Evolutionary conservation across 2,797 vertebrate genomes (phyloP).

Genomic region (Enteromius trimaculatus): DNA sequence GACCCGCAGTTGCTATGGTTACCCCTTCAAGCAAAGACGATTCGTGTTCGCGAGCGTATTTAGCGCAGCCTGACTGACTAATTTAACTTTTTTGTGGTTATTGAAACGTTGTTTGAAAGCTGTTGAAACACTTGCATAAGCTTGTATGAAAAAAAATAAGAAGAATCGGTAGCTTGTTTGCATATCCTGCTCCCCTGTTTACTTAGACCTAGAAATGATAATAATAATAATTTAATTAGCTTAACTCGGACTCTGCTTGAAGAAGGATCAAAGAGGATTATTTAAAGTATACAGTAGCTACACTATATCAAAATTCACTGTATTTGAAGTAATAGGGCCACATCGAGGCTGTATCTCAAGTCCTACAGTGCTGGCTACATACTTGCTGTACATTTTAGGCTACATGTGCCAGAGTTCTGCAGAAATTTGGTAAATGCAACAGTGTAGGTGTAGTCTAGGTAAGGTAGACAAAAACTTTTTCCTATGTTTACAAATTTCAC

Average conservation of each 20-base stretch:
- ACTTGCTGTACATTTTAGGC: background rate
- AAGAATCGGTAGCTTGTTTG: background rate
- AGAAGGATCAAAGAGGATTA: background rate
- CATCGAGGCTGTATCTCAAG: background rate
- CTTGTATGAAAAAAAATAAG: background rate
- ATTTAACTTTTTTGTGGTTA: background rate
- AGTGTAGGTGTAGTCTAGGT: background rate
- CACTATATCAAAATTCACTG: background rate
- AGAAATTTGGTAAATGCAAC: background rate
- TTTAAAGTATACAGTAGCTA: background rate
- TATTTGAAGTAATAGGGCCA: background rate
- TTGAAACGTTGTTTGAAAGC: background rate
- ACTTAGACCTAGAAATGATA: background rate
- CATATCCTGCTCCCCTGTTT: background rate
- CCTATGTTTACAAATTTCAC: background rate
- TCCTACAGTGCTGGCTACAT: background rate
- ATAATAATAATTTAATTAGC: background rate
- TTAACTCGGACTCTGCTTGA: background rate
- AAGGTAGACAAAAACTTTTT: background rate
- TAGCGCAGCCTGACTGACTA: background rate
- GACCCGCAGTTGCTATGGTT: slow-evolving; percentile 3
- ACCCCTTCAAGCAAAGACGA: background rate
- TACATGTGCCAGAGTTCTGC: background rate
- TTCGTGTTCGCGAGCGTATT: background rate
- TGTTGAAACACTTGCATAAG: background rate